Conservation (phyloP, 2,113 vertebrate species). For the Corythoichthys intestinalis region DNA sequence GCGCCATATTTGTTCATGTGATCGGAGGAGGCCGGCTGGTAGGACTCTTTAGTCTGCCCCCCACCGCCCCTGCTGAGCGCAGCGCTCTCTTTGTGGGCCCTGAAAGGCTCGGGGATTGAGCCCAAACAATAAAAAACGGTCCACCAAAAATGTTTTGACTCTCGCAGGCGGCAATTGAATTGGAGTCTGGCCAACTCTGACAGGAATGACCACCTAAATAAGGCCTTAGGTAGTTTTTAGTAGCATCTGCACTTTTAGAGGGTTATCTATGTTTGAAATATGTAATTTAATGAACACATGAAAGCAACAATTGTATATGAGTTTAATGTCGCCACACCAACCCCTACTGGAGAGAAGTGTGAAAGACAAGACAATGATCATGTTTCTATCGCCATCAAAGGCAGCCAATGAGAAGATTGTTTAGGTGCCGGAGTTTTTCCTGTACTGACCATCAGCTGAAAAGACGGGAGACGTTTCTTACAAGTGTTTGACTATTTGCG, state of each 20-base stretch:
- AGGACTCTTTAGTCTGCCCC: conserved; percentile 81
- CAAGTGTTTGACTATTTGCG: no score
- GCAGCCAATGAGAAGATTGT: no score
- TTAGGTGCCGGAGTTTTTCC: no score
- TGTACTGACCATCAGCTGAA: no score
- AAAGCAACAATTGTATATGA: background rate
- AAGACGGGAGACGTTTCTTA: no score
- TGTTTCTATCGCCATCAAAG: no score
- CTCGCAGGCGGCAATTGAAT: conserved; percentile 61
- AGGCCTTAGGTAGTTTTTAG: conserved; percentile 47
- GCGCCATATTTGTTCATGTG: conserved; percentile 87
- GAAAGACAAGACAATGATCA: background rate
- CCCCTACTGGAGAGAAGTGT: conserved; percentile 37
- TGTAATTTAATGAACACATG: background rate
- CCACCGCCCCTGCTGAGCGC: conserved; percentile 86
- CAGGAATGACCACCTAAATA: conserved; percentile 33
- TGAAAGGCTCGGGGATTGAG: conserved; percentile 85
- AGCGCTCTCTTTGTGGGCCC: conserved; percentile 84
- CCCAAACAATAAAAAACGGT: conserved; percentile 78
- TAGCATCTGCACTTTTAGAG: background rate
- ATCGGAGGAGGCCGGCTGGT: conserved; percentile 71
- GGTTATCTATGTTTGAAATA: background rate
- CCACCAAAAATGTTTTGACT: conserved; percentile 79
- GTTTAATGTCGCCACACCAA: conserved; percentile 26
- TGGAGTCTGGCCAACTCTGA: conserved; percentile 80